Base-by-base conservation (phyloP, 2,888 invertebrate species). In the Leptopilina syphax region DNA sequence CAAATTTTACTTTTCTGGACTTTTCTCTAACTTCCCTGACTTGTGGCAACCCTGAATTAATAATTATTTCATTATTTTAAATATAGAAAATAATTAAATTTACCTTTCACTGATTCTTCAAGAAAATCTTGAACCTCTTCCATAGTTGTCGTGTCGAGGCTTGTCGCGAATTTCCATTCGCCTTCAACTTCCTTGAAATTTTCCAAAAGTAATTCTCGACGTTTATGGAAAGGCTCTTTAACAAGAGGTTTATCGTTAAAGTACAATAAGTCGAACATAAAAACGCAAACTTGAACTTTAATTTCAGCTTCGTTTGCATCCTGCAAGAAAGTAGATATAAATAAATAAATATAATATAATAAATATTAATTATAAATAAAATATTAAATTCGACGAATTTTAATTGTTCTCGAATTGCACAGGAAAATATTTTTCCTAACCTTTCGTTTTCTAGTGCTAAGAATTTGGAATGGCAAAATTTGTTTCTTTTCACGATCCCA, bases 371-470 rank as follows among this genome's bases (percentile, higher is more conserved):
- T 34, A 34, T 34, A 34, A 34, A 34, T 34, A 34, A 34, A 34
- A 34, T 34, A 34, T 34, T 0, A 3, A 34, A 34, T 34, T 34
- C 34, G 34, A 34, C 34, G 34, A 34, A 34, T 34, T 34, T 34
- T 34, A 34, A 34, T 34, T 27, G 3, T 4, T 13, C 93, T 93
- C 85, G 94, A 93, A 68, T 93, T 47, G 10, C 12, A 34, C 7
- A n/a, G 93, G 0, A 91, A 34, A 34, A 34, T 2, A 2, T 34
- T 34, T 27, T 34, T 0, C 34, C 86, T 70, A 47, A 95, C 98
- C 94, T 99, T 99, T 88, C 98, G 95, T 92, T 99, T 99, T 80
- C 99, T 94, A 0, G 99, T 99, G 84, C 97, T 97, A 13, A 99
- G 93, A 10, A 98, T 94, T 93, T 99, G 99, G 93, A 99, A 99